Evolutionary conservation across 2,888 invertebrate species (phyloP).

Genomic region (Opisthograptis luteolata): DNA sequence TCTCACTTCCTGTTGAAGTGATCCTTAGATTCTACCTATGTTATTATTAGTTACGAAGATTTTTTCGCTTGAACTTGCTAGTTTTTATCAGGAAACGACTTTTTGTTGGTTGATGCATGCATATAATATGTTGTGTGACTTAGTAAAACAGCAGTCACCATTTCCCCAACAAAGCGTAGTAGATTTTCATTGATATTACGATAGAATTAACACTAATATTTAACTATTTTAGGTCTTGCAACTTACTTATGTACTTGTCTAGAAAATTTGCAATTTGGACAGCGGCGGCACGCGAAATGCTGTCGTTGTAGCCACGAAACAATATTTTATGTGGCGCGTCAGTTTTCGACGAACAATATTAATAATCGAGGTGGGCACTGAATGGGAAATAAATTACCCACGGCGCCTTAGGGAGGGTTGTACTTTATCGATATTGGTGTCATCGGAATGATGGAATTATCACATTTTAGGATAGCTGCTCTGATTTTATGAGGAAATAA

Average conservation of each 20-base stretch:
- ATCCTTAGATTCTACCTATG: neutral
- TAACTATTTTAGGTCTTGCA: too few species aligned
- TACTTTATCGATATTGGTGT: slow-evolving; percentile 15
- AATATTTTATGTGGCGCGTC: slow-evolving; percentile 44
- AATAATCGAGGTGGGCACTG: slow-evolving; percentile 68
- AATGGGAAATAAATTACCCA: slow-evolving; percentile 81
- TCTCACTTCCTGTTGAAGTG: slow-evolving; percentile 51
- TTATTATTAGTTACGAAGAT: neutral
- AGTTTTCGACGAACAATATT: slow-evolving; percentile 73
- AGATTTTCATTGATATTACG: too few species aligned
- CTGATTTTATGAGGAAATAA: too few species aligned
- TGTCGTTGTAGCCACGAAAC: slow-evolving; percentile 12
- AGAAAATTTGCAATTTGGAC: slow-evolving; percentile 11
- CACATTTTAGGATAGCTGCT: too few species aligned
- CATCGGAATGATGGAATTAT: slow-evolving; percentile 3
- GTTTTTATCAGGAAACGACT: too few species aligned
- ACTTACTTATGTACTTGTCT: too few species aligned
- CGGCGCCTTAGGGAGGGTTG: slow-evolving; percentile 46
- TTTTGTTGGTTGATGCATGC: too few species aligned
- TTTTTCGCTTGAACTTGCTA: too few species aligned
- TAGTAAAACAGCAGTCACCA: too few species aligned
- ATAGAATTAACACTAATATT: too few species aligned
- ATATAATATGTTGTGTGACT: too few species aligned
- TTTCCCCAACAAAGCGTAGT: too few species aligned
- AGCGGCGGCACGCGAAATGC: neutral